Percentiles rank a stretch among this genome's conserved stretches.
phyloP scores from a whole-genome alignment of 2,888 invertebrate genomes.

The Frankliniella intonsa region DNA sequence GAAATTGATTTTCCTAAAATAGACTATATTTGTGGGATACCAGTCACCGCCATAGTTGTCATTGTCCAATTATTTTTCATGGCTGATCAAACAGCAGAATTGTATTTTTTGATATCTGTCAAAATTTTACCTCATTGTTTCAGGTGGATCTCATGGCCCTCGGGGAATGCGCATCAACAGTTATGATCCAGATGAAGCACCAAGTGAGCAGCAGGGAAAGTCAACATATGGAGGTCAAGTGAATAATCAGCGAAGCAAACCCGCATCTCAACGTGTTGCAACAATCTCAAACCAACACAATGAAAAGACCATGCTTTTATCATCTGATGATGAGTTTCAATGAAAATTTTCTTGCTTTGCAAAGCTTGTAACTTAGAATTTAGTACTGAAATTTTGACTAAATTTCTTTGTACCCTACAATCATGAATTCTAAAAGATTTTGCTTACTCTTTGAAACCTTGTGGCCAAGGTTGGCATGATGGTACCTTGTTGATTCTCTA shows the following conservation, averaged over 20 bases:
- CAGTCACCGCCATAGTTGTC: too few species aligned
- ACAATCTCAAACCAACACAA: slow-evolving; percentile 83
- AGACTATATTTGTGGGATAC: too few species aligned
- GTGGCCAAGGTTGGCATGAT: too few species aligned
- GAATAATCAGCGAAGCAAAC: slow-evolving; percentile 42
- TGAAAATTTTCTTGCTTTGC: slow-evolving; percentile 46
- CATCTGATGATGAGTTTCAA: slow-evolving; percentile 94
- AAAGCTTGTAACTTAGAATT: too few species aligned
- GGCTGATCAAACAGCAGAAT: too few species aligned
- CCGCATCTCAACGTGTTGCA: slow-evolving; percentile 67
- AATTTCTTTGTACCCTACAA: too few species aligned
- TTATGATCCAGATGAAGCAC: slow-evolving; percentile 65
- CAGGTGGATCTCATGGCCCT: slow-evolving; percentile 59
- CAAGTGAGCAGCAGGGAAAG: slow-evolving; percentile 39
- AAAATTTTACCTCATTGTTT: slow-evolving; percentile 29
- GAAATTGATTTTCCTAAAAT: too few species aligned
- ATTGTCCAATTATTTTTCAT: too few species aligned
- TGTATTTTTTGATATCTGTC: too few species aligned
- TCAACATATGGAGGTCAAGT: slow-evolving; percentile 26
- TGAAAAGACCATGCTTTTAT: slow-evolving; percentile 92
- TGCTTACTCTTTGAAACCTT: too few species aligned
- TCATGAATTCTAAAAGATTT: too few species aligned
- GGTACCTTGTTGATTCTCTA: neutral
- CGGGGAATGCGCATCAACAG: slow-evolving; percentile 62
- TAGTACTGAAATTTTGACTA: too few species aligned